Evolutionary conservation across 2,797 vertebrate genomes (phyloP).

Genomic region (Sebastes kiyomatsui): DNA sequence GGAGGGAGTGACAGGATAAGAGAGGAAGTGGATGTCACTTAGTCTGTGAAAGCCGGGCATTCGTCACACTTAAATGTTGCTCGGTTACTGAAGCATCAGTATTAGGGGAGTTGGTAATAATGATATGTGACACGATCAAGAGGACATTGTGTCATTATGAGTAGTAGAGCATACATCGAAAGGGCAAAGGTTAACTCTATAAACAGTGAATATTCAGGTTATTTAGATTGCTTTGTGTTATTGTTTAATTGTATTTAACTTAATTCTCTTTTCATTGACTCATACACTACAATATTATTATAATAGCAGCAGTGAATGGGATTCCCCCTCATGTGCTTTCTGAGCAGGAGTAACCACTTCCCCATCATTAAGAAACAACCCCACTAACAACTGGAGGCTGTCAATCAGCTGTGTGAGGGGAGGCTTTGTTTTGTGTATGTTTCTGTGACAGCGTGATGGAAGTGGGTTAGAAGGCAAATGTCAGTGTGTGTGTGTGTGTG

Average conservation of each 20-base stretch:
- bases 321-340: not conserved
- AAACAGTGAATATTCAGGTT: not conserved
- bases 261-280: not conserved
- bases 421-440: not conserved
- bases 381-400: not conserved
- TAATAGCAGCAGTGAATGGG: not conserved
- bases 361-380: not conserved
- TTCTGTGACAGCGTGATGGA: constrained; percentile 6
- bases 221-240: too few species aligned
- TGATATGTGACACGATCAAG: not conserved
- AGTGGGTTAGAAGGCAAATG: not conserved
- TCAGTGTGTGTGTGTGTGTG: not conserved
- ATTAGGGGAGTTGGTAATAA: constrained; percentile 22
- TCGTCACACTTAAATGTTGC: constrained; percentile 48
- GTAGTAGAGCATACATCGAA: not conserved
- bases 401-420: constrained; percentile 1
- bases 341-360: not conserved
- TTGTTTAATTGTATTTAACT: not conserved
- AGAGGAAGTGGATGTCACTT: constrained; percentile 35
- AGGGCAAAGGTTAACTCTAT: not conserved
- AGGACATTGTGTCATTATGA: constrained; percentile 11
- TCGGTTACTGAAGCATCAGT: constrained; percentile 7
- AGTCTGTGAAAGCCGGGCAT: constrained; percentile 21
- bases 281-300: not conserved
- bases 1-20: constrained; percentile 23